Percentiles rank a stretch among this genome's conserved stretches.
These are phyloP conservation scores for Misgurnus anguillicaudatus DNA, from an alignment of 2,113 vertebrate species.

Conservation along the genomic window DNA sequence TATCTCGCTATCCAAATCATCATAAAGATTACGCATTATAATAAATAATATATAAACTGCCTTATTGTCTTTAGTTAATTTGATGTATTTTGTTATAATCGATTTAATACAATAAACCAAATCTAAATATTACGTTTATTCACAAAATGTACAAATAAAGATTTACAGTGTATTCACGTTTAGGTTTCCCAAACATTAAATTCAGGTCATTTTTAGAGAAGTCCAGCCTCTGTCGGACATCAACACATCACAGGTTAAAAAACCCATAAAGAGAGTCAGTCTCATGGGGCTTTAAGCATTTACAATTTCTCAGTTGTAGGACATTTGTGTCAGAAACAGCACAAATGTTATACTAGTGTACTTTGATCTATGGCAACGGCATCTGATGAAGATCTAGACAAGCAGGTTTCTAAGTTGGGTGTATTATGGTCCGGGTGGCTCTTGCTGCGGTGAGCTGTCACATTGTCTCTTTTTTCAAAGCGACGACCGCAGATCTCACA, in stretches of 20 bases:
- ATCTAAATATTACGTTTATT: too few species aligned
- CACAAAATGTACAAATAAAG: too few species aligned
- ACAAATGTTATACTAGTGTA: constrained; percentile 2
- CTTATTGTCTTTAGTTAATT: too few species aligned
- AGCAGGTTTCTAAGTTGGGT: not conserved
- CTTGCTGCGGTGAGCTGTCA: constrained; percentile 79
- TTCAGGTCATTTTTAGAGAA: not conserved
- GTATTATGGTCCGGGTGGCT: constrained; percentile 70
- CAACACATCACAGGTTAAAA: not conserved
- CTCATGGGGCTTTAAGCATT: not conserved
- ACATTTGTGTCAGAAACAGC: not conserved
- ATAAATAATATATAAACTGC: too few species aligned
- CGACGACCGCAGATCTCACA: constrained; percentile 80
- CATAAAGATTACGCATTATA: not conserved
- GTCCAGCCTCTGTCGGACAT: not conserved
- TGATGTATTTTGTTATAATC: too few species aligned
- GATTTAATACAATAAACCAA: too few species aligned
- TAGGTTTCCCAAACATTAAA: not conserved
- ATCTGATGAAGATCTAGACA: not conserved
- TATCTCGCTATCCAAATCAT: not conserved
- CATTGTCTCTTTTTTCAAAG: constrained; percentile 83
- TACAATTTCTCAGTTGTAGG: not conserved
- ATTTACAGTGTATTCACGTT: too few species aligned
- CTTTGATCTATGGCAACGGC: not conserved
- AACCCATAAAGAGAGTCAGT: not conserved